Evolutionary conservation across 2,113 vertebrate genomes (phyloP).

Genomic region (Ia io): DNA sequence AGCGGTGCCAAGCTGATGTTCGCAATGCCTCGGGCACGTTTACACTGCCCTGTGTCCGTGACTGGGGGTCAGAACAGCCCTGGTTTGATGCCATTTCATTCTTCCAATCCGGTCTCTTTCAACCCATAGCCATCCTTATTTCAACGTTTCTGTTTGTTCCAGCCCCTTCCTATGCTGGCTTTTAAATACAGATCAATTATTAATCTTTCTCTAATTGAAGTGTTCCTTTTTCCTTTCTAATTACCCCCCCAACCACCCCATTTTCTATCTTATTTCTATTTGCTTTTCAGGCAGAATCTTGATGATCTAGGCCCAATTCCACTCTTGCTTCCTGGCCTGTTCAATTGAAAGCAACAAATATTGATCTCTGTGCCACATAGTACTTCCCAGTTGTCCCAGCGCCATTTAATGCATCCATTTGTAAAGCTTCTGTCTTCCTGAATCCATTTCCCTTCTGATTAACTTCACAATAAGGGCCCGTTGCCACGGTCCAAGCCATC

Average conservation of each 20-base stretch:
- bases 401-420: background rate
- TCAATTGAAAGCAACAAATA: slow-evolving; percentile 11
- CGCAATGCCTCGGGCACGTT: background rate
- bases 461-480: background rate
- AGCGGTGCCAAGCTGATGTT: background rate
- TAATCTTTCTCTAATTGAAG: background rate
- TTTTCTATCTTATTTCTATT: background rate
- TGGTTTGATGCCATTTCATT: background rate
- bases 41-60: background rate
- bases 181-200: background rate
- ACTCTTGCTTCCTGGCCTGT: background rate
- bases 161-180: background rate
- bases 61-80: background rate
- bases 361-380: background rate
- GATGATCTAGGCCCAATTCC: background rate
- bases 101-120: background rate
- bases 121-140: background rate
- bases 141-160: background rate
- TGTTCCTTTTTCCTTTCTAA: background rate
- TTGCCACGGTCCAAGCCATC: background rate
- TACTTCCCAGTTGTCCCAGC: background rate
- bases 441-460: background rate
- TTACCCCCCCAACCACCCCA: background rate
- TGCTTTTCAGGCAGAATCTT: background rate
- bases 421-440: background rate